Conservation (phyloP, 2,888 invertebrate species). For the Erebia ligea region DNA sequence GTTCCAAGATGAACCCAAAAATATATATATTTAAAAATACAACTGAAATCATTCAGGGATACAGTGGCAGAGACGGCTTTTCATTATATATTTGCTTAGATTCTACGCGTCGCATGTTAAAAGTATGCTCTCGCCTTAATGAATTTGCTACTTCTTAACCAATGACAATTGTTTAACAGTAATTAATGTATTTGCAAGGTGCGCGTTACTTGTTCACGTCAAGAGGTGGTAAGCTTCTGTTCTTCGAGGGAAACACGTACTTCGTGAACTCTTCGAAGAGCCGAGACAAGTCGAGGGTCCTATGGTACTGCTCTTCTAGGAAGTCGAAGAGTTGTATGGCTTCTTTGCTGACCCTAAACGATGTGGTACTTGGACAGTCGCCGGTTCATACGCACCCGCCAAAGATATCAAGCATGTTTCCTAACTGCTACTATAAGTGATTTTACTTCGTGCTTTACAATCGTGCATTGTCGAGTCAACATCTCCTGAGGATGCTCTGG, state of each 20-base stretch:
- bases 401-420: conserved; percentile 51
- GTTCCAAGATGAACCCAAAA: too few species aligned
- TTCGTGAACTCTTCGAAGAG: conserved; percentile 62
- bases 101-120: too few species aligned
- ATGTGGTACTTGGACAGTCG: conserved; percentile 56
- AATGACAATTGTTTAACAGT: conserved; percentile 36
- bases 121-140: too few species aligned
- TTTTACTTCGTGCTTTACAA: too few species aligned
- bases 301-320: conserved; percentile 69
- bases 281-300: conserved; percentile 53
- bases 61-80: too few species aligned
- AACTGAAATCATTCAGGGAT: too few species aligned
- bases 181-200: conserved; percentile 49
- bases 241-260: conserved; percentile 64
- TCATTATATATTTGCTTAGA: too few species aligned
- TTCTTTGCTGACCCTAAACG: conserved; percentile 59
- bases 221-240: conserved; percentile 60
- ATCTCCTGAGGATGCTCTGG: too few species aligned
- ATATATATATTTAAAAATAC: too few species aligned
- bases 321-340: conserved; percentile 63
- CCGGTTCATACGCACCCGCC: conserved; percentile 64
- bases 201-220: conserved; percentile 58
- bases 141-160: too few species aligned
- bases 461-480: too few species aligned
- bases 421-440: conserved; percentile 36